Conservation (phyloP, 1,140 invertebrate genomes). For the Agraylea sexmaculata region DNA sequence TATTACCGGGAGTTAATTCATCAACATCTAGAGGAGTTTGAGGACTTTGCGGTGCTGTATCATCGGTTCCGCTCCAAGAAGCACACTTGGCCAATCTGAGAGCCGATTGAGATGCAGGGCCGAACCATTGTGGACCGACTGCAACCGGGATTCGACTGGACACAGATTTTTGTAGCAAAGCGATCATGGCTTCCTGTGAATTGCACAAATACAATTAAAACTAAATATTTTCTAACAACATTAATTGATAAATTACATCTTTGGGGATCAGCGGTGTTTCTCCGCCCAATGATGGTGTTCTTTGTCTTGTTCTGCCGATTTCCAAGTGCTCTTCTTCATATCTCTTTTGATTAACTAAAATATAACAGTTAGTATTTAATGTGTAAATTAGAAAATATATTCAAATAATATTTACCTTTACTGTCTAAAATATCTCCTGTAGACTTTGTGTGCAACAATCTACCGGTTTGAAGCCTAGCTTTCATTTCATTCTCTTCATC, state of each 20-base stretch:
- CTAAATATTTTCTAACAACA: too few species aligned
- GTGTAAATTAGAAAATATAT: constrained; percentile 13
- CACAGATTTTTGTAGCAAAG: constrained; percentile 25
- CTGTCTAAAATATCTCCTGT: constrained; percentile 35
- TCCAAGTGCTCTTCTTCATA: constrained; percentile 7
- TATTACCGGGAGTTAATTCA: constrained; percentile 25
- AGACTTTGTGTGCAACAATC: constrained; percentile 40
- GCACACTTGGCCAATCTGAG: constrained; percentile 41
- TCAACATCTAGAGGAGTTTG: constrained; percentile 19
- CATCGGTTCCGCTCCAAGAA: constrained; percentile 41
- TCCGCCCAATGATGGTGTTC: constrained; percentile 19
- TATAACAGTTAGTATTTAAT: constrained; percentile 2
- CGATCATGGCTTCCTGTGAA: too few species aligned
- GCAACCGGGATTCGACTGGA: constrained; percentile 23
- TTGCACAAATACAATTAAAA: too few species aligned
- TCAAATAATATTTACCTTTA: constrained; percentile 26
- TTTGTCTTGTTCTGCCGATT: constrained; percentile 16
- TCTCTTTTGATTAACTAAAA: background rate
- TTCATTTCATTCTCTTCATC: constrained; percentile 27
- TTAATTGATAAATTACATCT: constrained; percentile 15
- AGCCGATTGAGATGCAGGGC: constrained; percentile 24
- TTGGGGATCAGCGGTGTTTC: constrained; percentile 15
- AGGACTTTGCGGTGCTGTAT: constrained; percentile 11
- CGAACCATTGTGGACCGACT: constrained; percentile 31
- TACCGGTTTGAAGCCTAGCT: constrained; percentile 28